Base-by-base conservation (phyloP, 2,797 vertebrate genomes). In the Tadarida brasiliensis region DNA sequence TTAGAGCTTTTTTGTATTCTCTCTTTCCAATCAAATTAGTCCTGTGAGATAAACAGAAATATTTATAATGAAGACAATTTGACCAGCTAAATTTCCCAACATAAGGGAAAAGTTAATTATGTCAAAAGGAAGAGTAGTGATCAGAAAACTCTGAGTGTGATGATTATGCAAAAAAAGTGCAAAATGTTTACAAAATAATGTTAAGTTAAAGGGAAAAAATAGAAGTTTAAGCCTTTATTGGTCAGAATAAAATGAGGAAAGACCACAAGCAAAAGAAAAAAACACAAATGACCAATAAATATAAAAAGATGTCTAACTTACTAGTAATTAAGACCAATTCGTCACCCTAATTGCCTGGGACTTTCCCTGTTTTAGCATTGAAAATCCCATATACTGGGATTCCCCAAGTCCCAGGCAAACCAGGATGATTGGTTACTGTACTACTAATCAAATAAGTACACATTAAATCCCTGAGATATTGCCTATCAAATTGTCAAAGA, bases 101-200 rank as follows among this genome's bases (percentile, higher is more conserved):
- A 76, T 28, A 94, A 90, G 9, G 33, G 30, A 71, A 28, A 78
- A 70, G 54, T 92, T 96, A 95, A 71, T 90, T 77, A 77, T 30
- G 35, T 24, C 65, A 87, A 90, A 71, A 77, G n/a, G 24, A 90
- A 90, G 65, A 82, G 35, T 22, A 76, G 17, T 30, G 22, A 82
- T 44, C 19, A 81, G 61, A 90, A 92, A 81, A 68, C 86, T 88
- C 47, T 92, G 35, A 59, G 5, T 80, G 51, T 81, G 24, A 61
- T 86, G n/a, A 63, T 30, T 10, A 35, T 56, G 63, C 8, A 47
- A 56, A 39, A 84, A 15, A 61, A 33, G 8, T 44, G 51, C 67
- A 61, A 92, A 74, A 20, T 28, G 49, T 84, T 94, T 94, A 28
- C 26, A 88, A 84, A 91, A 67, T 78, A 81, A 57, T 73, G 12